These are phyloP conservation scores for Luperina nickerlii DNA, from an alignment of 2,888 invertebrate genomes.

Conservation along the genomic window DNA sequence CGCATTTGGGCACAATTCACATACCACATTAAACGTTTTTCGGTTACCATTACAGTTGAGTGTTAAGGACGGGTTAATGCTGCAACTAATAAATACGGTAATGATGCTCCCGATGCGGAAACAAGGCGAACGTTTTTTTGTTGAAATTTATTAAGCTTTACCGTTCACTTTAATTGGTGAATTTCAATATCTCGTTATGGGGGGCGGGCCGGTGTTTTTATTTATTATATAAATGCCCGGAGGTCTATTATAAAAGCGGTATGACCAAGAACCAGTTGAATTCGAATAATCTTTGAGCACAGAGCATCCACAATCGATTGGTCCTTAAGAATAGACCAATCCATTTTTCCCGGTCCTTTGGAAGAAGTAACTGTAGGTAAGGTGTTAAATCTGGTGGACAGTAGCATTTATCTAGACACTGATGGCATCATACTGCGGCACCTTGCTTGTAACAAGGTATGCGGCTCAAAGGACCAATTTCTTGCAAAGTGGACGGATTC, in stretches of 20 bases:
- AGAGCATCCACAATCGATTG: slow-evolving; percentile 28
- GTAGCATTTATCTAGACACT: slow-evolving; percentile 40
- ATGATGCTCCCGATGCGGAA: slow-evolving; percentile 69
- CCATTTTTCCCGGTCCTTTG: slow-evolving; percentile 30
- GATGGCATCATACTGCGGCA: slow-evolving; percentile 44
- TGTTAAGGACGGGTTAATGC: slow-evolving; percentile 75
- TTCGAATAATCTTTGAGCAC: slow-evolving; percentile 15
- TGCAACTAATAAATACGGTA: slow-evolving; percentile 72
- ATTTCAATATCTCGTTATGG: slow-evolving; percentile 69
- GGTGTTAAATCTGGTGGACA: slow-evolving; percentile 43
- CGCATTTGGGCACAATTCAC: slow-evolving; percentile 88
- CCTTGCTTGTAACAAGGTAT: slow-evolving; percentile 26
- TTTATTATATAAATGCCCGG: slow-evolving; percentile 8
- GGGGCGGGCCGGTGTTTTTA: slow-evolving; percentile 51
- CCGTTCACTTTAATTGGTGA: slow-evolving; percentile 76
- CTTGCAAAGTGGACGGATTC: slow-evolving; percentile 44
- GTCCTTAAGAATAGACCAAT: slow-evolving; percentile 28
- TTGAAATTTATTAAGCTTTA: slow-evolving; percentile 75
- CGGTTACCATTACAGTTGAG: slow-evolving; percentile 75
- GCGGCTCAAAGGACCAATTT: slow-evolving; percentile 49
- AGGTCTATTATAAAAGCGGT: slow-evolving; percentile 24
- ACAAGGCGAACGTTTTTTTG: slow-evolving; percentile 66
- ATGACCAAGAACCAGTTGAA: background rate
- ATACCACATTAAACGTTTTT: slow-evolving; percentile 82
- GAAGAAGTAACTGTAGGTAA: slow-evolving; percentile 19